These are phyloP conservation scores for Tapera naevia DNA, from an alignment of 2,797 vertebrate genomes.

Conservation along the genomic window DNA sequence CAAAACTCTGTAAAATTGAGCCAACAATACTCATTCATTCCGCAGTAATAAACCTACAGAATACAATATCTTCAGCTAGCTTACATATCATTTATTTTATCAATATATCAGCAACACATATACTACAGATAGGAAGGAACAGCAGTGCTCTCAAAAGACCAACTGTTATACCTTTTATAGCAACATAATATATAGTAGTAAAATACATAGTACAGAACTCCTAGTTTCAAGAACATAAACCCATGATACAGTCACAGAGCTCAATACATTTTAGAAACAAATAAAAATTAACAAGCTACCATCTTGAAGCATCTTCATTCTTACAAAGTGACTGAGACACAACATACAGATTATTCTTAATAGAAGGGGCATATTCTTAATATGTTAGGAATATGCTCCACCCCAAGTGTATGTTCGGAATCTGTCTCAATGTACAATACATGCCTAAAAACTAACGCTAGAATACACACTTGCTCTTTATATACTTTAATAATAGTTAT, in stretches of 20 bases:
- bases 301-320: not conserved
- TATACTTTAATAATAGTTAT: not conserved
- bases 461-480: not conserved
- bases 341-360: not conserved
- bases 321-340: not conserved
- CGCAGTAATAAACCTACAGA: not conserved
- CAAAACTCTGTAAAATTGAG: slow-evolving; percentile 80
- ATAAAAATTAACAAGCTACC: not conserved
- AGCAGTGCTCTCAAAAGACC: not conserved
- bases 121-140: not conserved
- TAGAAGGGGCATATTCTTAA: not conserved
- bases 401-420: not conserved
- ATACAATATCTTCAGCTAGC: not conserved
- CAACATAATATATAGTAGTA: not conserved
- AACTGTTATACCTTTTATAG: not conserved
- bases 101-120: not conserved
- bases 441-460: not conserved
- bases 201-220: not conserved
- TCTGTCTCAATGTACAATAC: not conserved
- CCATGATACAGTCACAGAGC: not conserved
- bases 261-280: not conserved
- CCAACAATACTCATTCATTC: not conserved
- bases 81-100: not conserved
- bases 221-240: not conserved
- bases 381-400: fast-evolving